Evolutionary conservation across 2,797 vertebrate species (phyloP).

Genomic region (Phrynocephalus forsythii): DNA sequence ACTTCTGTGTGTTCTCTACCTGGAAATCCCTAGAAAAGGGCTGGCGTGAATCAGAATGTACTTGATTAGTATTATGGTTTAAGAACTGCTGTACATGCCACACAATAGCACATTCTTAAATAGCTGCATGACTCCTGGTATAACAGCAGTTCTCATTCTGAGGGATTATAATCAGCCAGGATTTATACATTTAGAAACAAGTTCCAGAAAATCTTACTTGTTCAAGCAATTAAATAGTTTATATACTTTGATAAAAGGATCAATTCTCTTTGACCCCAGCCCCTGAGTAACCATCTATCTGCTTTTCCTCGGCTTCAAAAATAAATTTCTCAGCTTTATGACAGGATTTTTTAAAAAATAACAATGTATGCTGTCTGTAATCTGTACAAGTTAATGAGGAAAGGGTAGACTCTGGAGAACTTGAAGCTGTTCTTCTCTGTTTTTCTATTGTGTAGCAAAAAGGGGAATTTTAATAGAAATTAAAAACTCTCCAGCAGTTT

Average conservation of each 20-base stretch:
- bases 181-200: not conserved
- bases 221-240: not conserved
- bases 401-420: too few relatives aligned
- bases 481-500: too few relatives aligned
- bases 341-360: not conserved
- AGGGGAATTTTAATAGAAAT: too few relatives aligned
- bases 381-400: too few relatives aligned
- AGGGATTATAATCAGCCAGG: not conserved
- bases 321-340: not conserved
- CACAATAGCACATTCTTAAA: not conserved
- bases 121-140: not conserved
- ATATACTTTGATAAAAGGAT: not conserved
- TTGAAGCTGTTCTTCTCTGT: too few relatives aligned
- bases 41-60: too few relatives aligned
- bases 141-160: not conserved
- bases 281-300: not conserved
- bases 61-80: too few relatives aligned
- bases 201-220: not conserved
- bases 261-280: not conserved
- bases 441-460: too few relatives aligned
- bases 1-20: too few relatives aligned
- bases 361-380: not conserved
- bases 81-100: not conserved
- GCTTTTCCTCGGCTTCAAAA: conserved; percentile 11
- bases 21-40: too few relatives aligned